A percentile compares a stretch with the other conserved stretches of the same genome.
These are phyloP conservation scores for Mythimna lalbum DNA, from an alignment of 2,888 invertebrate species.

Conservation along the genomic window DNA sequence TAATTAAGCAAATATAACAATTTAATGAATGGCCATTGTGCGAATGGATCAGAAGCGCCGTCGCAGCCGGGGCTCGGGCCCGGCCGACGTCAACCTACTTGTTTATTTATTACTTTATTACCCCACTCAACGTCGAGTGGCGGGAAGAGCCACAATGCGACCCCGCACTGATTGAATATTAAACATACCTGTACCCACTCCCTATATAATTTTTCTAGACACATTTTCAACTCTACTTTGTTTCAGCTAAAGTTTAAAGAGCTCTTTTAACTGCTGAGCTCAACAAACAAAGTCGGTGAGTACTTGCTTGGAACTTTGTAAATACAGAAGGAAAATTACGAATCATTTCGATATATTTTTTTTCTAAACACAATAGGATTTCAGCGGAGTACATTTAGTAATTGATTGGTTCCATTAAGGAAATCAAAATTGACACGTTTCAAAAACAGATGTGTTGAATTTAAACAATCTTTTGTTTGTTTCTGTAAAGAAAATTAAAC, in stretches of 20 bases:
- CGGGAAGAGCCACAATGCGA: conserved; percentile 82
- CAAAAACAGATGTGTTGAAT: conserved; percentile 36
- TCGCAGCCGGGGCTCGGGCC: conserved; percentile 44
- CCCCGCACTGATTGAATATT: conserved; percentile 85
- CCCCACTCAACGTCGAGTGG: conserved; percentile 84
- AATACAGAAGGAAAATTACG: conserved; percentile 27
- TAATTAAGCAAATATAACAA: conserved; percentile 58
- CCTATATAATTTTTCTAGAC: conserved; percentile 64
- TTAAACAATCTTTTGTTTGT: conserved; percentile 17
- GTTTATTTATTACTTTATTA: conserved; percentile 87
- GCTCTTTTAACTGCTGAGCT: conserved; percentile 27
- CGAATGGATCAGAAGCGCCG: conserved; percentile 61
- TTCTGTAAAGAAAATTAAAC: conserved; percentile 21
- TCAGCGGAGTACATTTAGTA: conserved; percentile 26
- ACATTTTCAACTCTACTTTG: conserved; percentile 39
- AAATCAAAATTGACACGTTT: conserved; percentile 34
- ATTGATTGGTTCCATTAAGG: conserved; percentile 46
- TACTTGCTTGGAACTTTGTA: conserved; percentile 48
- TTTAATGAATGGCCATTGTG: conserved; percentile 65
- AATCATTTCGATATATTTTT: conserved; percentile 39
- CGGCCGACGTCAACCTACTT: conserved; percentile 76
- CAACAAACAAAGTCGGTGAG: conserved; percentile 37
- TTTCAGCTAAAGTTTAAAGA: conserved; percentile 34
- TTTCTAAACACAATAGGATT: conserved; percentile 21
- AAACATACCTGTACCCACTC: conserved; percentile 75